Base-by-base conservation (phyloP, 2,113 vertebrate genomes). In the Anoplopoma fimbria region DNA sequence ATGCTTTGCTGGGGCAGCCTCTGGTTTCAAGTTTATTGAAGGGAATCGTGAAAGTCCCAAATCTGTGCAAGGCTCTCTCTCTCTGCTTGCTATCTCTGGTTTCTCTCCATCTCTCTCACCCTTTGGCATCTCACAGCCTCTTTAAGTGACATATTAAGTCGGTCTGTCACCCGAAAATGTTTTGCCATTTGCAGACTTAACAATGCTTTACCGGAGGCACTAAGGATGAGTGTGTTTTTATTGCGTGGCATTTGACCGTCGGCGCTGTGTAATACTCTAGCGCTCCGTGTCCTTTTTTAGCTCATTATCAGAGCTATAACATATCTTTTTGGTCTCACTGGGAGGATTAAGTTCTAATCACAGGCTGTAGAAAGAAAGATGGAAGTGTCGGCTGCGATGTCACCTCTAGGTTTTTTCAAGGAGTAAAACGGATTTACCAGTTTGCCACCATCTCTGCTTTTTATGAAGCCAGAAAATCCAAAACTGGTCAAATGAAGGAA, bases 121-220 rank as follows among this genome's bases (percentile, higher is more conserved):
- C 60, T 69, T 67, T 58, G 14, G 58, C 69, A 19, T 76, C 71
- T 72, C 51, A 14, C 42, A 51, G 78, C 42, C 72, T 33, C 57
- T 75, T 64, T 61, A 65, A 55, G 63, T 75, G 78, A 68, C 31
- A 77, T 75, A 79, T 83, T 84, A 79, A 86, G 81, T 81, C 61
- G 40, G 25, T 79, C 60, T 65, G 51, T 87, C 79, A 74, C 63
- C 70, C 53, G 5, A 60, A 87, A 83, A 82, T 64, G 62, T 74
- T 82, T 79, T 80, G 45, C 72, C 75, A 86, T 88, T 84, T 82
- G 33, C 79, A 75, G 61, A 64, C 60, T 82, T 58, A 73, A 84
- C 49, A 62, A 53, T 75, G 29, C 31, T 62, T 79, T 57, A 84
- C 73, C 76, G 64, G 51, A 53, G 53, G 71, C 8, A 2, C 36